Evolutionary conservation across 2,888 invertebrate species (phyloP), one percentile per base, ranked within the genome.

Genomic region (Acleris holmiana): DNA sequence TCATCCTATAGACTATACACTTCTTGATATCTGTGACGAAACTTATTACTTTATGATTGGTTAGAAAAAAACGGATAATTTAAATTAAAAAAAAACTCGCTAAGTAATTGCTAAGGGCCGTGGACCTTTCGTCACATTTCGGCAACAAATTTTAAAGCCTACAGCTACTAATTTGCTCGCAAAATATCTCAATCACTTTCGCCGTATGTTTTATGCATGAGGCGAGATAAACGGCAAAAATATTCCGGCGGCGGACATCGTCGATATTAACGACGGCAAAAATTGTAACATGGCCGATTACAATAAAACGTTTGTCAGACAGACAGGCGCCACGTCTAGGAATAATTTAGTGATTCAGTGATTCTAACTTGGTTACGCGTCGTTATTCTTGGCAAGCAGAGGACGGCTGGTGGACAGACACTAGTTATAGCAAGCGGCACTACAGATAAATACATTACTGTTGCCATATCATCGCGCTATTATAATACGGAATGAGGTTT

Each of bases 141-240:
- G 35, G 48, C 35, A 48, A 57, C 35, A 51, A 60, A 44, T 44
- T 44, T 17, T 6, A 17, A 44, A 44, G n/a, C 44, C 44, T 6
- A 44, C 25, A 60, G n/a, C 47, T 29, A 10, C 56, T 50, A 62
- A 57, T 66, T 62, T 49, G 15, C 57, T 21, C 46, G 29, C 67
- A 40, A 40, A 48, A 49, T 61, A 64, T 61, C 61, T 65, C 61
- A 61, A 73, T 71, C 72, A 71, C 73, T 74, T 76, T 73, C 69
- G 57, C 29, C 57, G 68, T 56, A 83, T 84, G 79, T 82, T 76
- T 85, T 78, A 85, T 82, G 77, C 80, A 85, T 85, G 81, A 86
- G 76, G 71, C 72, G 71, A 69, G 74, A 76, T 70, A 68, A 69
- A 69, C 67, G 67, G 69, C 70, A 72, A 75, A 78, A 76, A 76